Percentiles rank a stretch among this genome's conserved stretches.
Conservation (phyloP, 2,113 vertebrate species). For the Astur gentilis region DNA sequence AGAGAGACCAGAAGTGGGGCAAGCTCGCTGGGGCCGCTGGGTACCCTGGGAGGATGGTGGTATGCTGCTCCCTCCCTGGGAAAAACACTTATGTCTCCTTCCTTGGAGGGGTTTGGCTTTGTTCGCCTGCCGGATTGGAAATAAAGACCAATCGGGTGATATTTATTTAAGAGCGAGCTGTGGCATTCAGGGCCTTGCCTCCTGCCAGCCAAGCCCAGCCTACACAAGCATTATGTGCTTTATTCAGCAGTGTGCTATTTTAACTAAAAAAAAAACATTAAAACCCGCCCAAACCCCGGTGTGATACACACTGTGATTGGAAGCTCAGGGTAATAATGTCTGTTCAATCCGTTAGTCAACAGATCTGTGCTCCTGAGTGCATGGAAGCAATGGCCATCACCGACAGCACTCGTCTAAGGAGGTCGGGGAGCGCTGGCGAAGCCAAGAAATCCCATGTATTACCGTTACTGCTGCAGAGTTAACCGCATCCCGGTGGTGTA, state of each 20-base stretch:
- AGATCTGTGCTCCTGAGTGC: neutral
- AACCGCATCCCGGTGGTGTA: accelerated
- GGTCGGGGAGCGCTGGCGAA: accelerated
- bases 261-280: neutral
- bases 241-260: neutral
- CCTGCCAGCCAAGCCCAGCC: conserved; percentile 1
- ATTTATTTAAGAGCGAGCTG: neutral
- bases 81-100: neutral
- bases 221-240: neutral
- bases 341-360: neutral
- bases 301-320: neutral
- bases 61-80: neutral
- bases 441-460: neutral
- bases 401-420: accelerated
- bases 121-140: neutral
- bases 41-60: neutral
- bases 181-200: neutral
- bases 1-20: neutral
- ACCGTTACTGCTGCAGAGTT: neutral
- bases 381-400: neutral
- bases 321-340: neutral
- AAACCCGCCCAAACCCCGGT: neutral
- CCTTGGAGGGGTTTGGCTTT: neutral
- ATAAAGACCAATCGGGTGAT: neutral
- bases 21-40: neutral